Evolutionary conservation across 2,797 vertebrate genomes (phyloP).

Genomic region (Pseudomugil tenellus): DNA sequence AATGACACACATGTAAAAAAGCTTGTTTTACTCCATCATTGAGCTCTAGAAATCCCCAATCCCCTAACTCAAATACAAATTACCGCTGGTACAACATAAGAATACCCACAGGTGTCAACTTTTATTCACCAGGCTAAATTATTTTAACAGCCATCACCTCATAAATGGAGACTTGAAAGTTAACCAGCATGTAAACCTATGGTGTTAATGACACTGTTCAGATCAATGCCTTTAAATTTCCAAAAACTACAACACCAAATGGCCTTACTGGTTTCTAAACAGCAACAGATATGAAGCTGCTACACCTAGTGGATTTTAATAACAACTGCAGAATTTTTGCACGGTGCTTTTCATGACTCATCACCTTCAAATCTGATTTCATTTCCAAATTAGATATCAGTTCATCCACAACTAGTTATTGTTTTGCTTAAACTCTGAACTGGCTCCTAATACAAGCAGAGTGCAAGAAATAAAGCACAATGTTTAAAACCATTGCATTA

Average conservation of each 20-base stretch:
- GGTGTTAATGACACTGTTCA: constrained; percentile 12
- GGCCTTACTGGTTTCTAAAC: not conserved
- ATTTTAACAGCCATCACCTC: constrained; percentile 60
- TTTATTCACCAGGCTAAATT: constrained; percentile 53
- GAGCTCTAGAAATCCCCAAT: constrained; percentile 33
- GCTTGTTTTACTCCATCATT: constrained; percentile 11
- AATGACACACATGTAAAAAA: constrained; percentile 30
- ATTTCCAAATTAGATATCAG: not conserved
- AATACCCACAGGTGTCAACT: constrained; percentile 33
- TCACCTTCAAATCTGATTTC: not conserved
- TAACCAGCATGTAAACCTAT: constrained; percentile 24
- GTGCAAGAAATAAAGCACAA: not conserved
- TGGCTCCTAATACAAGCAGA: too few species aligned
- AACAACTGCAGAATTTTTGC: constrained; percentile 40
- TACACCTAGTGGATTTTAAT: constrained; percentile 71
- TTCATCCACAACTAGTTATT: not conserved
- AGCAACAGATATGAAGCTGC: constrained; percentile 61
- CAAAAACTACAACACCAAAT: constrained; percentile 15
- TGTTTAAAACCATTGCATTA: not conserved
- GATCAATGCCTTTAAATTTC: constrained; percentile 36
- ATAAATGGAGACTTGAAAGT: constrained; percentile 23
- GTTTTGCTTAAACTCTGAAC: too few species aligned
- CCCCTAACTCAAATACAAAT: constrained; percentile 33
- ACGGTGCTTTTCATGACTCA: not conserved
- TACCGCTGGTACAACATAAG: constrained; percentile 28